These are phyloP conservation scores for Lamprotornis superbus DNA, from an alignment of 2,113 vertebrate species.

Conservation along the genomic window DNA sequence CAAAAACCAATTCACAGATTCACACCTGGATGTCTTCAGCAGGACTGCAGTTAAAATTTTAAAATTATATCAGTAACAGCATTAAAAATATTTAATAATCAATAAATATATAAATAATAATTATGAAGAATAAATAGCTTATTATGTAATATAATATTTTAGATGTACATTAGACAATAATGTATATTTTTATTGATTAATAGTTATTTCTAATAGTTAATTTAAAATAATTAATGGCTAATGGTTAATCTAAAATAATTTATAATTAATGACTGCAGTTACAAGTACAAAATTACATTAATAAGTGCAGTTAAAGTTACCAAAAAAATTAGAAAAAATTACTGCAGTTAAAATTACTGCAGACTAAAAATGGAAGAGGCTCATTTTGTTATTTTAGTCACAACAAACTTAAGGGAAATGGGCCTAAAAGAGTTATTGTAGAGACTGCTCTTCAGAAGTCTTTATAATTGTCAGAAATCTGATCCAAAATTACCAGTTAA, in stretches of 20 bases:
- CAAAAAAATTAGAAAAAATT: not conserved
- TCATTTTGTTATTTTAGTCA: not conserved
- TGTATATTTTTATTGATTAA: not conserved
- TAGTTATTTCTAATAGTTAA: not conserved
- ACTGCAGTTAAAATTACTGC: not conserved
- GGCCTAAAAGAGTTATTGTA: not conserved
- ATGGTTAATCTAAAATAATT: not conserved
- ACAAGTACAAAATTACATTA: not conserved
- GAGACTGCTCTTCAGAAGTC: not conserved
- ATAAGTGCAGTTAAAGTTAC: not conserved
- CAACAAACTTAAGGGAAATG: not conserved
- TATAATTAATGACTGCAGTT: not conserved
- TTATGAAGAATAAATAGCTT: not conserved
- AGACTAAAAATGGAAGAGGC: not conserved
- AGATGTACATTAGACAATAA: not conserved
- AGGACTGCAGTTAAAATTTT: not conserved
- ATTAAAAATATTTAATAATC: not conserved
- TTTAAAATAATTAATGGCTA: not conserved
- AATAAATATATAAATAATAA: not conserved
- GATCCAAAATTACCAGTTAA: not conserved
- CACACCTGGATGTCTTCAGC: not conserved
- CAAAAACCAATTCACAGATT: not conserved
- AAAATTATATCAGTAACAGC: not conserved
- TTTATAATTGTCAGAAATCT: not conserved
- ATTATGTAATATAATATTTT: no score